Base-by-base conservation (phyloP, 2,797 vertebrate genomes). In the Liasis olivaceus region DNA sequence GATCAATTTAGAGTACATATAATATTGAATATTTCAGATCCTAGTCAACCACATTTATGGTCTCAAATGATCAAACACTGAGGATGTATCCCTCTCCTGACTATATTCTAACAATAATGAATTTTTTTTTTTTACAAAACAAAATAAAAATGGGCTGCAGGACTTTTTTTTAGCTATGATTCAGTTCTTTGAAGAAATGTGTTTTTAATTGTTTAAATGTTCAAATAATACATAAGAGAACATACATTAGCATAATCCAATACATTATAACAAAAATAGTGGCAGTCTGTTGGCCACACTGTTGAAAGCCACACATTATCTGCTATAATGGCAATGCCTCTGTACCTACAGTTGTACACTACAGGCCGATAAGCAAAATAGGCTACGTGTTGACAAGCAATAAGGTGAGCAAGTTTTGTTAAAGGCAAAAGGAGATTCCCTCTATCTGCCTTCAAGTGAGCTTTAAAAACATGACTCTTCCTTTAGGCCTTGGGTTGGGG, bases 81-180 rank as follows among this genome's bases (percentile, higher is more conserved):
- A 4, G 14, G 26, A 62, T 81, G 2, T 28, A 22, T 60, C n/a
- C 28, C 20, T 5, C 9, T 28, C 0, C 9, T 12, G 60, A 24
- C 26, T 22, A 17, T 54, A 88, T 3, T 20, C 8, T 42, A 92
- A 24, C 14, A 92, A 85, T 5, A 64, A 47, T 13, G 12, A 20
- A 47, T 20, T 4, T 84, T 51, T 20, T 64, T 47, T 24, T 62
- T 31, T 62, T 8, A 85, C 22, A 3, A n/a, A 63, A 62, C 47
- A 12, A 12, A 1, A 0, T 1, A 20, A 14, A 1, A 6, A 6
- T 0, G 14, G 14, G 0, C 5, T 31, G n/a, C n/a, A 72, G 66
- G 66, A 72, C 36, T 81, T 81, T 77, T 77, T 17, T 77, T 77
- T 22, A 77, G 20, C 1, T 42, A 24, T 24, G 20, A 77, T 77